Evolutionary conservation across 2,113 vertebrate species (phyloP), one percentile per base, ranked within the genome.

Genomic region (Malurus melanocephalus): DNA sequence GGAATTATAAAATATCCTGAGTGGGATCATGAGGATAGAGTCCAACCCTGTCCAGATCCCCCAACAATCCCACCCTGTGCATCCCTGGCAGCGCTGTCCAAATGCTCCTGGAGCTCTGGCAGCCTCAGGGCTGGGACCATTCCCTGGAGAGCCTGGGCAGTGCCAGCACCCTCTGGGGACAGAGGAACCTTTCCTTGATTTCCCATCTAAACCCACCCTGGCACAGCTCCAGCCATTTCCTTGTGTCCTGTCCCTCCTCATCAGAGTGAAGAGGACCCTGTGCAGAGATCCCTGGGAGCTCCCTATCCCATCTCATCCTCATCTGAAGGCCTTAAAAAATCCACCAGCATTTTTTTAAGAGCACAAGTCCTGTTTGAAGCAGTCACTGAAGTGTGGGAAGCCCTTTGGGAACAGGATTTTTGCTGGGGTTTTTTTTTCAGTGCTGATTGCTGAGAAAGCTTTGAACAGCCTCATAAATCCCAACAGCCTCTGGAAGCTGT

Each of bases 181-280:
- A 38, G 9, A 27, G 7, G 35, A 51, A 5, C 5, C 22, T 51
- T 51, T 11, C 0, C 43, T 38, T 45, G 3, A 65, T 0, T 6
- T 38, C 43, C 52, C 51, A 1, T 27, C 22, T 5, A 3, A 62
- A 3, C 4, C 18, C 2, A 0, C 33, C 24, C 66, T 17, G 10
- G 0, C 51, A 2, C 32, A 72, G 14, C 66, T 57, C 26, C 66
- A 79, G 66, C 35, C 1, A 0, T 27, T 65, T 30, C 5, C 35
- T n/a, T 9, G 3, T 33, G 4, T 62, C 4, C 51, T 71, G 64
- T 19, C 33, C 5, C 35, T n/a, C 66, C 0, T 57, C 22, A 51
- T 16, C 35, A 57, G 35, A 51, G 32, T 13, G 51, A 30, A 42
- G 42, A 53, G 24, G 17, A 42, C 32, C 21, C 35, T n/a, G 11